A percentile compares a stretch with the other conserved stretches of the same genome.
These are phyloP conservation scores for Danio jaintianensis DNA, from an alignment of 2,797 vertebrate species.

Conservation along the genomic window DNA sequence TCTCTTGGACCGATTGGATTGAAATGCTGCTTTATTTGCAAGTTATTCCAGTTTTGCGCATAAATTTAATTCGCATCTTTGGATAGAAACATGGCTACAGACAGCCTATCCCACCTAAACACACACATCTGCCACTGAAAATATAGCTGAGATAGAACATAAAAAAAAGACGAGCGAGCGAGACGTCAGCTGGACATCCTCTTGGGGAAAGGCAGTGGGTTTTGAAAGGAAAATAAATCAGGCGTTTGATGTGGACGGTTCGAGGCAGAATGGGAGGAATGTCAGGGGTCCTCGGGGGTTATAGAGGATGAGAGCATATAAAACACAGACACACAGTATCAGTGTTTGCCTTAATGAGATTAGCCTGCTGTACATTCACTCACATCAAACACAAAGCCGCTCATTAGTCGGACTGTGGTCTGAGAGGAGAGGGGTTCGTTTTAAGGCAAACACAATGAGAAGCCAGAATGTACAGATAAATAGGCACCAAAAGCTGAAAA, in stretches of 20 bases:
- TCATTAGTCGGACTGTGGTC: slow-evolving; percentile 13
- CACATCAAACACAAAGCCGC: slow-evolving; percentile 18
- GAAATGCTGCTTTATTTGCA: no score
- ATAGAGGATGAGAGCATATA: slow-evolving; percentile 3
- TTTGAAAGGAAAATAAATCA: slow-evolving; percentile 37
- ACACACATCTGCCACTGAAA: slow-evolving; percentile 23
- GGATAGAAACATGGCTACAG: no score
- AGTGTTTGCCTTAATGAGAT: slow-evolving; percentile 39
- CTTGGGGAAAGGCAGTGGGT: slow-evolving; percentile 5
- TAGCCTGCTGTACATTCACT: slow-evolving; percentile 20
- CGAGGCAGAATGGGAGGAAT: slow-evolving; percentile 39
- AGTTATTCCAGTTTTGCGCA: no score
- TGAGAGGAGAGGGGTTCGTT: neutral
- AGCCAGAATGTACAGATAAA: slow-evolving; percentile 5
- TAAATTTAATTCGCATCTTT: no score
- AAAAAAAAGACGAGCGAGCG: slow-evolving; percentile 6
- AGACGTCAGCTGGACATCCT: slow-evolving; percentile 13
- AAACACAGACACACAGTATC: slow-evolving; percentile 16
- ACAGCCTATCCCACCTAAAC: slow-evolving; percentile 1
- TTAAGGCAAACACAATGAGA: slow-evolving; percentile 29
- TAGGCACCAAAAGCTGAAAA: neutral
- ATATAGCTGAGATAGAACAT: slow-evolving; percentile 5
- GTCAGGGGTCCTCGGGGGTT: slow-evolving; percentile 31
- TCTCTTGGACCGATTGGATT: no score
- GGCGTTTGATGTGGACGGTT: slow-evolving; percentile 34